Conservation (phyloP, 2,113 vertebrate species). For the Cynocephalus volans region DNA sequence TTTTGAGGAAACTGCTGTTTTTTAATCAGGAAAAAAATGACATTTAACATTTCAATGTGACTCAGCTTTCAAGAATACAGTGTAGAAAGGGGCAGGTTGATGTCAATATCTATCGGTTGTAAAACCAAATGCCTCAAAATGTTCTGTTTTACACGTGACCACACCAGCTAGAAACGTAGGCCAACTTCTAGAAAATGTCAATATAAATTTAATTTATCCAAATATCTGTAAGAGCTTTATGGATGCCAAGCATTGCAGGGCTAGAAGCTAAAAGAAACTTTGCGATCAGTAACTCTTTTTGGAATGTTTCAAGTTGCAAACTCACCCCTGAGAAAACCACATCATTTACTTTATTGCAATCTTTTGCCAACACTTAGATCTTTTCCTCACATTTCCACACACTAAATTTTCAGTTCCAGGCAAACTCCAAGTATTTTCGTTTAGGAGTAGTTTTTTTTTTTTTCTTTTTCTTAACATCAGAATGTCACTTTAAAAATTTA, state of each 20-base stretch:
- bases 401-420: conserved; percentile 57
- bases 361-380: conserved; percentile 59
- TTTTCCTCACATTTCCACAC: conserved; percentile 64
- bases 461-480: neutral
- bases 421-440: conserved; percentile 68
- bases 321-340: conserved; percentile 45
- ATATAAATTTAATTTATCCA: conserved; percentile 77
- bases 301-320: conserved; percentile 73
- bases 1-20: neutral
- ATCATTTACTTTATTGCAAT: conserved; percentile 54
- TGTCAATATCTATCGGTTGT: conserved; percentile 71
- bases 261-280: conserved; percentile 67
- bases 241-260: conserved; percentile 66
- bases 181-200: conserved; percentile 81
- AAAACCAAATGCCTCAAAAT: conserved; percentile 79
- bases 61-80: conserved; percentile 25
- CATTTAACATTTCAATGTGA: conserved; percentile 57
- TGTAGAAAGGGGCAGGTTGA: conserved; percentile 73
- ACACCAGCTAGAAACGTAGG: conserved; percentile 81
- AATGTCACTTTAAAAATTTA: conserved; percentile 71
- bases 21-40: neutral
- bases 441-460: neutral
- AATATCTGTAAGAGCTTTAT: neutral
- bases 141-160: conserved; percentile 80
- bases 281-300: conserved; percentile 66